A percentile compares a stretch with the other conserved stretches of the same genome.
Evolutionary conservation across 2,797 vertebrate genomes (phyloP).

Genomic region (Sebastolobus altivelis): DNA sequence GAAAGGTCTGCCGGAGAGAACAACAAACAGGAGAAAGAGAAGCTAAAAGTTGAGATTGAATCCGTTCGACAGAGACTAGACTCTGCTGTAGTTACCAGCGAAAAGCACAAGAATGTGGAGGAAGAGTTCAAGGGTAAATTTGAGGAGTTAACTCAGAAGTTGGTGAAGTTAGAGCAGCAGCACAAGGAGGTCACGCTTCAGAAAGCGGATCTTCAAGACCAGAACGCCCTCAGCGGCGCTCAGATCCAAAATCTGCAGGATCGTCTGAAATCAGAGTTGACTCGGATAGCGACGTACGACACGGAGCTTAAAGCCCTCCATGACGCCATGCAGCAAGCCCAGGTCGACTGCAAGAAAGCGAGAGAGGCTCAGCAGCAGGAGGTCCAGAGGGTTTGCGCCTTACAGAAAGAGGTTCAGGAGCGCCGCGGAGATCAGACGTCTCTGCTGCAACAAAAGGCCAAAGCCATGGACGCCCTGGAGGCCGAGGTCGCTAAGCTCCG

Average conservation of each 20-base stretch:
- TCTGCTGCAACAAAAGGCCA: slow-evolving; percentile 78
- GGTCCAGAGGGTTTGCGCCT: slow-evolving; percentile 67
- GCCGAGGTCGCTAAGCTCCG: slow-evolving; percentile 74
- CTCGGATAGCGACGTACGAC: slow-evolving; percentile 84
- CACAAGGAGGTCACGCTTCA: slow-evolving; percentile 72
- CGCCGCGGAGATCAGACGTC: slow-evolving; percentile 69
- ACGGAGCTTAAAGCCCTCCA: slow-evolving; percentile 83
- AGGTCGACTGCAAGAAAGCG: slow-evolving; percentile 82
- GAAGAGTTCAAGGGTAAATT: slow-evolving; percentile 72
- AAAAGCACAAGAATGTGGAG: slow-evolving; percentile 83
- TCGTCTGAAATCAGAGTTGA: slow-evolving; percentile 82
- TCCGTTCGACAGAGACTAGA: slow-evolving; percentile 85
- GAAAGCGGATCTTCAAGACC: slow-evolving; percentile 82
- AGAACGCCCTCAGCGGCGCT: slow-evolving; percentile 69
- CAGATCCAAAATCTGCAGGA: slow-evolving; percentile 84
- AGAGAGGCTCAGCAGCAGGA: slow-evolving; percentile 78
- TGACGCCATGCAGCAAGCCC: slow-evolving; percentile 80
- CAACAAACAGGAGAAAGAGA: slow-evolving; percentile 83
- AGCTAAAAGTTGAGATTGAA: slow-evolving; percentile 79
- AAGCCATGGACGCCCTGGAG: slow-evolving; percentile 84
- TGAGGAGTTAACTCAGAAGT: slow-evolving; percentile 81
- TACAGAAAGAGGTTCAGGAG: slow-evolving; percentile 86
- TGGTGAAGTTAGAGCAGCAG: slow-evolving; percentile 83
- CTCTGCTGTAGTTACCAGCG: slow-evolving; percentile 74
- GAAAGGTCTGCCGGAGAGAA: slow-evolving; percentile 78